phyloP scores from a whole-genome alignment of 2,888 invertebrate species.

The Allacma fusca region DNA sequence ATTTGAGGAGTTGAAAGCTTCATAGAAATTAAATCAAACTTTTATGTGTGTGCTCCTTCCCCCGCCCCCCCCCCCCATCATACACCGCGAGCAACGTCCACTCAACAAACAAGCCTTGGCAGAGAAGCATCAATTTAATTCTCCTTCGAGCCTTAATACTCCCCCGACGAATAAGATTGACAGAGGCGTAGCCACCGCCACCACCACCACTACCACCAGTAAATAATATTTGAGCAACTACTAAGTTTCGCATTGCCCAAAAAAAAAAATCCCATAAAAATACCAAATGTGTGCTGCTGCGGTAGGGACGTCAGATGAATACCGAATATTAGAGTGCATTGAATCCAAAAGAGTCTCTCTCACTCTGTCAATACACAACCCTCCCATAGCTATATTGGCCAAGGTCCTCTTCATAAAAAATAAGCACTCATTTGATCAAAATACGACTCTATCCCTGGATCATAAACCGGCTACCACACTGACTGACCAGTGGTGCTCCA shows the following conservation, averaged over 20 bases:
- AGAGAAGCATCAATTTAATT: neutral
- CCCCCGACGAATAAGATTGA: neutral
- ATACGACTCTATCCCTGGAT: slow-evolving; percentile 20
- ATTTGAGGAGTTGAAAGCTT: too few species aligned
- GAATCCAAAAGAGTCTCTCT: neutral
- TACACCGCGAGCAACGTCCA: too few species aligned
- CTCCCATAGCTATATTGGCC: slow-evolving; percentile 14
- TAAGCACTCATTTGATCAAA: slow-evolving; percentile 26
- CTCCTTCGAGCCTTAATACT: neutral
- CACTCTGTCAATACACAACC: neutral
- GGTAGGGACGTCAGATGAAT: neutral
- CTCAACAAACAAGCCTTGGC: too few species aligned
- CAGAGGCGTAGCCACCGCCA: neutral
- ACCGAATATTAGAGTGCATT: neutral
- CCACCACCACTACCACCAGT: neutral
- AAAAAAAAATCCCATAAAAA: neutral
- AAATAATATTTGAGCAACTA: slow-evolving; percentile 10
- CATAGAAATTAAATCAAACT: too few species aligned
- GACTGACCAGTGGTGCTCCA: neutral
- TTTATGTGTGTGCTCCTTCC: too few species aligned
- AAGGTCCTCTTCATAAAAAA: slow-evolving; percentile 37
- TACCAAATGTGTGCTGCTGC: neutral
- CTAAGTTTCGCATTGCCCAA: neutral
- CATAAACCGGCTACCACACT: slow-evolving; percentile 4
- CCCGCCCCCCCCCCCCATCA: too few species aligned